These are phyloP conservation scores for Limonius californicus DNA, from an alignment of 1,140 invertebrate genomes.

Conservation along the genomic window DNA sequence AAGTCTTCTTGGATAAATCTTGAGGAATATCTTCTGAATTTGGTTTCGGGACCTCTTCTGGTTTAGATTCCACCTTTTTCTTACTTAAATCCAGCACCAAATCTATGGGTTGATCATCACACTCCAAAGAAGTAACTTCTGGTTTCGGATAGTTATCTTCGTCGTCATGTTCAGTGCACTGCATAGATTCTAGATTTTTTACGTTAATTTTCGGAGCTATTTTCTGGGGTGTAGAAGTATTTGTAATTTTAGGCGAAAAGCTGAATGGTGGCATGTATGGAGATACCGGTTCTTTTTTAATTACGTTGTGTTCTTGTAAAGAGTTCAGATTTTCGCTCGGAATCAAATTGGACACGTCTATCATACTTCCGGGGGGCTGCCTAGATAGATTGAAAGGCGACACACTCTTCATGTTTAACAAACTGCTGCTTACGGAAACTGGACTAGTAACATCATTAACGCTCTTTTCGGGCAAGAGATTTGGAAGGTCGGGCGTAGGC, in stretches of 20 bases:
- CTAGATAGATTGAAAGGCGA: not conserved
- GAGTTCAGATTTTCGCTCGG: not conserved
- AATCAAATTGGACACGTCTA: too few relatives aligned
- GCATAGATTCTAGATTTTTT: conserved; percentile 58
- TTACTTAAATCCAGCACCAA: conserved; percentile 84
- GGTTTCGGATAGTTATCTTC: not conserved
- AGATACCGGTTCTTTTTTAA: conserved; percentile 19
- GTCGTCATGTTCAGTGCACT: conserved; percentile 45
- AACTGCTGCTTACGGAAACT: not conserved
- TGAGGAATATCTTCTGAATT: conserved; percentile 48
- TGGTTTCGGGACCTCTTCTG: conserved; percentile 17
- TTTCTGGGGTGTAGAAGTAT: conserved; percentile 28
- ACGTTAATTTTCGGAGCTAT: conserved; percentile 55
- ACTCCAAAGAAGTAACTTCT: conserved; percentile 43
- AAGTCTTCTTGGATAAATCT: conserved; percentile 47
- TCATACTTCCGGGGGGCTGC: too few relatives aligned
- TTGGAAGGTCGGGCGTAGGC: conserved; percentile 26
- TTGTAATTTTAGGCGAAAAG: conserved; percentile 18
- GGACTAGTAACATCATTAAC: too few relatives aligned
- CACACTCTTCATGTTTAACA: not conserved
- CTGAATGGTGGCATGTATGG: not conserved
- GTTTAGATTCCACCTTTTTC: conserved; percentile 52
- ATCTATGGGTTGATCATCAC: conserved; percentile 63
- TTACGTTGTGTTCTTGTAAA: not conserved
- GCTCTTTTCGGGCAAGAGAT: conserved; percentile 22